These are phyloP conservation scores for Chrysolina haemoptera DNA, from an alignment of 2,888 invertebrate species.

Conservation along the genomic window DNA sequence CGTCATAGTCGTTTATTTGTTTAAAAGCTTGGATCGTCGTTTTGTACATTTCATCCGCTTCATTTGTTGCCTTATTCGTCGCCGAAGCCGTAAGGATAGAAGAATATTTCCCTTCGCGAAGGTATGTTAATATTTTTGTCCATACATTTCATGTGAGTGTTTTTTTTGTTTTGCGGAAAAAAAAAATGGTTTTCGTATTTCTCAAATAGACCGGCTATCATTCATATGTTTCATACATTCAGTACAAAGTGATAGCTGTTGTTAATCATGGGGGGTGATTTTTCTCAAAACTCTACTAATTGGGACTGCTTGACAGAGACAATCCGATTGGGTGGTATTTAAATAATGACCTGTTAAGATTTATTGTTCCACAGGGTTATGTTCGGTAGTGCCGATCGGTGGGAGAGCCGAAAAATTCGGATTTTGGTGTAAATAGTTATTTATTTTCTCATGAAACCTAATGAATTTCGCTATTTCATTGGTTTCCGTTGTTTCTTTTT, in stretches of 20 bases:
- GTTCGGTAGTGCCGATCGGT: neutral
- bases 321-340: too few species aligned
- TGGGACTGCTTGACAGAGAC: too few species aligned
- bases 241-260: neutral
- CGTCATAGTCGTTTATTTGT: too few species aligned
- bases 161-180: neutral
- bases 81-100: neutral
- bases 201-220: neutral
- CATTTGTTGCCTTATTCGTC: neutral
- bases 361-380: neutral
- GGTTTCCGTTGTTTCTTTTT: neutral
- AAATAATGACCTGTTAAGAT: neutral
- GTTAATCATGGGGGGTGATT: neutral
- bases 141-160: neutral
- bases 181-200: constrained; percentile 4
- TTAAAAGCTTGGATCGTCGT: too few species aligned
- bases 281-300: neutral
- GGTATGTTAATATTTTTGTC: neutral
- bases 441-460: neutral
- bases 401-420: neutral
- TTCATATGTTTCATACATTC: neutral
- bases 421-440: neutral
- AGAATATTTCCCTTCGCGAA: neutral
- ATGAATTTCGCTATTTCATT: neutral
- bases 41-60: neutral